Evolutionary conservation across 2,797 vertebrate species (phyloP).

Genomic region (Nothura maculosa): DNA sequence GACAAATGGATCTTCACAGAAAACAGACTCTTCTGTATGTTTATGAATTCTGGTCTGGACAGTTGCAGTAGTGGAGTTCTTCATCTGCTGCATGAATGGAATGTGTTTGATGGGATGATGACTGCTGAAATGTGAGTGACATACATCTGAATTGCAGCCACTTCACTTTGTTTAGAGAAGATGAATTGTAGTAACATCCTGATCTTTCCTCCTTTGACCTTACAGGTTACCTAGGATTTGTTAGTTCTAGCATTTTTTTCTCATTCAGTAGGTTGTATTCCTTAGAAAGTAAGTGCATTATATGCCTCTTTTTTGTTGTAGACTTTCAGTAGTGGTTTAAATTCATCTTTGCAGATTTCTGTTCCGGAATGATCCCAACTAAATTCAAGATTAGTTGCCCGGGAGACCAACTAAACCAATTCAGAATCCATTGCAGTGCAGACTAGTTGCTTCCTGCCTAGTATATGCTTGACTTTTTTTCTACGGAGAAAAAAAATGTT

Average conservation of each 20-base stretch:
- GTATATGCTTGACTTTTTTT: neutral
- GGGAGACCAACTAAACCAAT: slow-evolving; percentile 36
- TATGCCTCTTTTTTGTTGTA: neutral
- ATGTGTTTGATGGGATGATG: neutral
- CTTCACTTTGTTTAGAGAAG: neutral
- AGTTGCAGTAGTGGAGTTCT: neutral
- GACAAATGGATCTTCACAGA: neutral
- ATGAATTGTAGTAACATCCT: neutral
- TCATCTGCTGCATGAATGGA: neutral
- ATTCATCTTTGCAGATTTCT: neutral
- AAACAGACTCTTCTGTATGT: neutral
- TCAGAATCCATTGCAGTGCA: neutral
- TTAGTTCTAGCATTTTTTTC: neutral
- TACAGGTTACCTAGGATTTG: neutral
- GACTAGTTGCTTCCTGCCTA: neutral
- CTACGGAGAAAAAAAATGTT: neutral
- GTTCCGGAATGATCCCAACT: neutral
- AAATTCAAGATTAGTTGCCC: slow-evolving; percentile 48
- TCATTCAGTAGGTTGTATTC: neutral
- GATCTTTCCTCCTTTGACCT: neutral
- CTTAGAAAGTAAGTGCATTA: neutral
- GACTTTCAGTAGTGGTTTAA: neutral
- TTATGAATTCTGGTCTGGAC: neutral
- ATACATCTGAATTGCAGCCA: neutral
- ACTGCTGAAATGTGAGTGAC: neutral